phyloP scores from a whole-genome alignment of 64 coral and sea anemone genomes.

The Montipora sp. region DNA sequence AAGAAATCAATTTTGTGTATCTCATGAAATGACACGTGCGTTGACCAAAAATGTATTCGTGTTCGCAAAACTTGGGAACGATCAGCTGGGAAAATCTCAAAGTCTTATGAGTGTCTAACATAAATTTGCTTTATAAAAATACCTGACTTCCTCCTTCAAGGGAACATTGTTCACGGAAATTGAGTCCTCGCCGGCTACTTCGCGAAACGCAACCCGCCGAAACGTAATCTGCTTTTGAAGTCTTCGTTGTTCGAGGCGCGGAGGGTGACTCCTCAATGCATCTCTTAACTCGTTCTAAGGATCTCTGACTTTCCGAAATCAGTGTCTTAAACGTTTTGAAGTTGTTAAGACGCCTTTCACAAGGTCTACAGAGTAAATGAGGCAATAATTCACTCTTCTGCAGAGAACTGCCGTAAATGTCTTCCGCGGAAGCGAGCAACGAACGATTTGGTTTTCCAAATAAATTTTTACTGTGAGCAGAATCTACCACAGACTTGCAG shows the following conservation, averaged over 20 bases:
- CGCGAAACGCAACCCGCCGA: too few relatives aligned
- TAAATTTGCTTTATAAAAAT: too few relatives aligned
- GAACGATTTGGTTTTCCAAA: too few relatives aligned
- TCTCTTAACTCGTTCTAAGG: background rate
- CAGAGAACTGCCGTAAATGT: slow-evolving; percentile 39
- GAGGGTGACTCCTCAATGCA: background rate
- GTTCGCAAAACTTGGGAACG: background rate
- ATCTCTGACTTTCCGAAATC: background rate
- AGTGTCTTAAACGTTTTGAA: background rate
- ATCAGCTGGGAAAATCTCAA: background rate
- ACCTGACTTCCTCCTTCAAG: background rate
- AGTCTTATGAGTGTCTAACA: too few relatives aligned
- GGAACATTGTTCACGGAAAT: background rate
- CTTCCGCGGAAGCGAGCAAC: too few relatives aligned
- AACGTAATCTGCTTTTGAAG: background rate
- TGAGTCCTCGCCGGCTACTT: background rate
- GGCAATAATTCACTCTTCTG: slow-evolving; percentile 18
- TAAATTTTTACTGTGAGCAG: too few relatives aligned
- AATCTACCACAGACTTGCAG: too few relatives aligned
- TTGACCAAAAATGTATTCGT: too few relatives aligned
- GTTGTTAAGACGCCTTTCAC: slow-evolving; percentile 24
- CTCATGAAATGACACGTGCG: too few relatives aligned
- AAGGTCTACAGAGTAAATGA: slow-evolving; percentile 42
- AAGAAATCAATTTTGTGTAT: too few relatives aligned
- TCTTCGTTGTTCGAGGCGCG: background rate